Evolutionary conservation across 2,888 invertebrate species (phyloP), one percentile per base, ranked within the genome.

Genomic region (Folsomia candida): DNA sequence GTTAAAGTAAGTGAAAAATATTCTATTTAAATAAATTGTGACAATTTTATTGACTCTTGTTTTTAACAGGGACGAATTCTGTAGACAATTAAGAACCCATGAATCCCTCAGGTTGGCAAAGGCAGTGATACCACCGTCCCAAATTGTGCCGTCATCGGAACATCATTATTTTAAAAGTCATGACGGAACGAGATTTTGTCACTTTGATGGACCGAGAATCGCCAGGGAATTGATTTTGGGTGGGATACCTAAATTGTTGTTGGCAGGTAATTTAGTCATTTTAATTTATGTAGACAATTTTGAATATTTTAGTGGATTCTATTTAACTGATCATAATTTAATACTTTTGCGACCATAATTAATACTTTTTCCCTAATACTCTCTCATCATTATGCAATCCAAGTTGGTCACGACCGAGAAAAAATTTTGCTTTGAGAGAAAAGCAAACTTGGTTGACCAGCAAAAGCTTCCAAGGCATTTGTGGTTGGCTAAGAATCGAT

Each of bases 121-220:
- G 20, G 6, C 14, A 6, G 6, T 18, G 9, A 22, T 18, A 25
- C 22, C 24, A 59, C 22, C 59, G 6, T 26, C 59, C 4, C 22
- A 24, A 20, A 57, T n/a, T 11, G 47, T 47, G 14, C 11, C 11
- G 6, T 2, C 22, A 59, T 59, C 59, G 4, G 64, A 64, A 22
- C 64, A 47, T 51, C 51, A 47, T 24, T 64, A 47, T 26, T 64
- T 51, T 62, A 26, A n/a, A 37, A 37, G n/a, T 4, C 14, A 24
- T 24, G 51, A 25, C 20, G 24, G 20, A 2, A 37, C 6, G 22
- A 37, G 29, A 51, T 64, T n/a, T 22, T 64, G 25, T 14, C 64
- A 64, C 24, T 64, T 64, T 24, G 64, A 64, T 51, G 37, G 37
- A 14, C 64, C 20, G 51, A 47, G 64, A 51, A 51, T 64, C 4